A percentile compares a stretch with the other conserved stretches of the same genome.
Conservation (phyloP, 1,140 invertebrate genomes). For the Riptortus pedestris region DNA sequence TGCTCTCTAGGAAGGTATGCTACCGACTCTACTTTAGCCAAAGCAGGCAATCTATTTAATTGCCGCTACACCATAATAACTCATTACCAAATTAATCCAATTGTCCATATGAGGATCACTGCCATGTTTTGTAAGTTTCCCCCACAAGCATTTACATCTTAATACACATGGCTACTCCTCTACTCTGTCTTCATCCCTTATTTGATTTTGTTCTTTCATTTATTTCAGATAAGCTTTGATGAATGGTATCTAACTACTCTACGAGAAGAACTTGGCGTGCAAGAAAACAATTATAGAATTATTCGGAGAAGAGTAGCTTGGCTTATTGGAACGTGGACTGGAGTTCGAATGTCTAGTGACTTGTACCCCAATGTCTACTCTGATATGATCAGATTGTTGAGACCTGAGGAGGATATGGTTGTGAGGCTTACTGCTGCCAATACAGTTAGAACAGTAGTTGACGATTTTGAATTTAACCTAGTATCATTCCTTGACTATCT, state of each 20-base stretch:
- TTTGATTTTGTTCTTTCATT: background rate
- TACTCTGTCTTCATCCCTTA: too few relatives aligned
- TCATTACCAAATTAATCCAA: too few relatives aligned
- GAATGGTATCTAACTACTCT: slow-evolving; percentile 80
- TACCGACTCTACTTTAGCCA: too few relatives aligned
- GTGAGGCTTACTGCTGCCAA: slow-evolving; percentile 71
- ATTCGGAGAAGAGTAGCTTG: slow-evolving; percentile 78
- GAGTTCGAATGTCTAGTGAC: slow-evolving; percentile 70
- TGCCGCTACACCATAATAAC: too few relatives aligned
- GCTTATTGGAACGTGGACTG: slow-evolving; percentile 75
- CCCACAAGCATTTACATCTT: too few relatives aligned
- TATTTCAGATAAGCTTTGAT: slow-evolving; percentile 71
- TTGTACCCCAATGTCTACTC: slow-evolving; percentile 72
- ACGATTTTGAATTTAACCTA: slow-evolving; percentile 84
- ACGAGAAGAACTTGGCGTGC: slow-evolving; percentile 68
- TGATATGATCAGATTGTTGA: slow-evolving; percentile 59
- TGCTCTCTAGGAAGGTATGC: too few relatives aligned
- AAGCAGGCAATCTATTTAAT: too few relatives aligned
- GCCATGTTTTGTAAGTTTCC: too few relatives aligned
- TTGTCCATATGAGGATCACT: too few relatives aligned
- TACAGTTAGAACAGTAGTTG: slow-evolving; percentile 66
- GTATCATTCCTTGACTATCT: slow-evolving; percentile 77
- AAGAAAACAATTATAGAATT: slow-evolving; percentile 75
- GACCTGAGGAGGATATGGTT: slow-evolving; percentile 63
- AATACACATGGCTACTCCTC: too few relatives aligned